A percentile compares a stretch with the other conserved stretches of the same genome.
These are phyloP conservation scores for Nezara viridula DNA, from an alignment of 2,888 invertebrate genomes.

Conservation along the genomic window DNA sequence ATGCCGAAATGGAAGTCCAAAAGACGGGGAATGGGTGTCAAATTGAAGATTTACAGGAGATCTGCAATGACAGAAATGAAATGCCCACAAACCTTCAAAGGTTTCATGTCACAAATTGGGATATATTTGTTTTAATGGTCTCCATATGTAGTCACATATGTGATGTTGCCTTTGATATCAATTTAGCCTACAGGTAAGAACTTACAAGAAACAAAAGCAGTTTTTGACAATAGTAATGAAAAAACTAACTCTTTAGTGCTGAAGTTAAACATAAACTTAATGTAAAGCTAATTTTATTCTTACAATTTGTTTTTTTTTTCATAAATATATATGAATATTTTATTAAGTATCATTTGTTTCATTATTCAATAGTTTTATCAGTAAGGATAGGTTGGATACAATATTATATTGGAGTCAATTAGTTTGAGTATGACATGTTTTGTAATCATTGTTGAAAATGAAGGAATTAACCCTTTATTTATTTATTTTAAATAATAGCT, in stretches of 20 bases:
- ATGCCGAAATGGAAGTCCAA: constrained; percentile 49
- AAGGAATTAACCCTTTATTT: too few relatives aligned
- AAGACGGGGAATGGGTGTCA: constrained; percentile 48
- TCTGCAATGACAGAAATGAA: constrained; percentile 33
- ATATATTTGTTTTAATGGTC: constrained; percentile 76
- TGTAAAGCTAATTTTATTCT: background rate
- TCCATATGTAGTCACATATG: constrained; percentile 80
- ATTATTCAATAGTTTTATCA: background rate
- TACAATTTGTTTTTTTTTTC: background rate
- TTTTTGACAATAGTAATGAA: background rate
- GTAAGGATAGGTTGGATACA: background rate
- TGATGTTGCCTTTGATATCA: constrained; percentile 79
- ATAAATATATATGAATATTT: background rate
- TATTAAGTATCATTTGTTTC: background rate
- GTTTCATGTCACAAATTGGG: constrained; percentile 73
- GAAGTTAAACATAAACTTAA: too few relatives aligned
- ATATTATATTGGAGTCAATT: background rate
- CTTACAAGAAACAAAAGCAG: background rate
- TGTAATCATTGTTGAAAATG: background rate
- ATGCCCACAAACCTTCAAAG: constrained; percentile 60
- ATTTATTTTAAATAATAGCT: too few relatives aligned
- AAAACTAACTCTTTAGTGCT: background rate
- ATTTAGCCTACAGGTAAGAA: constrained; percentile 74
- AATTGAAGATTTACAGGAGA: constrained; percentile 49
- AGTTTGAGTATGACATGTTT: background rate